Evolutionary conservation across 2,797 vertebrate species (phyloP).

Genomic region (Notoglanidium macrostoma): DNA sequence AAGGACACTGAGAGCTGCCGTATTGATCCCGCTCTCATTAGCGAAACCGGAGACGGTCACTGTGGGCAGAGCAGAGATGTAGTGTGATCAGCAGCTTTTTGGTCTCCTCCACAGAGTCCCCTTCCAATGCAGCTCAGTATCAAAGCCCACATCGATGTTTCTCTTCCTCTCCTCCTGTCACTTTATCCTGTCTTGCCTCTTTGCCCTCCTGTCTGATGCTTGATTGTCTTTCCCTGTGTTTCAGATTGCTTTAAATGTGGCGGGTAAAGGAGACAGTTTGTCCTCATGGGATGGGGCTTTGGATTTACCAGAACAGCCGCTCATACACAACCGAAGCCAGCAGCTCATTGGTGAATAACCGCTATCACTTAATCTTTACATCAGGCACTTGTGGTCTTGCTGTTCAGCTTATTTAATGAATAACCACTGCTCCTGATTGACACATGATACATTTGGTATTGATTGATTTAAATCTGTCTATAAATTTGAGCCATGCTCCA

Average conservation of each 20-base stretch:
- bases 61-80: not conserved
- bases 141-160: not conserved
- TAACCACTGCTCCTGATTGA: not conserved
- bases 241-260: conserved; percentile 94
- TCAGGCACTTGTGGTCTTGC: not conserved
- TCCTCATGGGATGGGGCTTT: conserved; percentile 93
- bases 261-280: conserved; percentile 95
- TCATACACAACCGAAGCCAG: conserved; percentile 88
- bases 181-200: not conserved
- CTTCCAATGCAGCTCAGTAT: not conserved
- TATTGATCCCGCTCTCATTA: conserved; percentile 53
- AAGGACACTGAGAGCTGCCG: conserved; percentile 35
- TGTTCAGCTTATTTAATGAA: not conserved
- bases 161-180: not conserved
- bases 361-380: not conserved
- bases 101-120: not conserved
- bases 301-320: conserved; percentile 89
- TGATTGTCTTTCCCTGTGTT: conserved; percentile 30
- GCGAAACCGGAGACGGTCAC: conserved; percentile 31
- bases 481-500: not conserved
- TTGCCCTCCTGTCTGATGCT: not conserved
- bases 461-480: not conserved
- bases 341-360: conserved; percentile 86
- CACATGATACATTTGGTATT: not conserved
- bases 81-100: conserved; percentile 24